Evolutionary conservation across 2,113 vertebrate species (phyloP).

Genomic region (Hippocampus comes): DNA sequence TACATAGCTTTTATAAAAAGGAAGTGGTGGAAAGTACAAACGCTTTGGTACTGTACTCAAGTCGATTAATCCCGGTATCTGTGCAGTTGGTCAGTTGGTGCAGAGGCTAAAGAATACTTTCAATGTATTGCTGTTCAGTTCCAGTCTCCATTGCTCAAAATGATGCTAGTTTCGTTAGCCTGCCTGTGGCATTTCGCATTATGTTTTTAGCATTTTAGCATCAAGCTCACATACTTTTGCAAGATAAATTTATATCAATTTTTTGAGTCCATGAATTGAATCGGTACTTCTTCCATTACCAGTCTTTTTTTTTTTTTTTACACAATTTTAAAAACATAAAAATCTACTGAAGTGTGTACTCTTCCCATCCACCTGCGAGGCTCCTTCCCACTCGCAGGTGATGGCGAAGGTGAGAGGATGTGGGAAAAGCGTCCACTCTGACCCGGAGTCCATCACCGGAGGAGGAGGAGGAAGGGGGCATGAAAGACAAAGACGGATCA

Average conservation of each 20-base stretch:
- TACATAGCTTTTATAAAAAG: not conserved
- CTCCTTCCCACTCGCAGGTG: not conserved
- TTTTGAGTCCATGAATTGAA: not conserved
- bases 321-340: not conserved
- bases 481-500: slow-evolving; percentile 40
- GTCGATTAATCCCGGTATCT: not conserved
- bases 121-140: too few species aligned
- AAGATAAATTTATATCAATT: too few species aligned
- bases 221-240: not conserved
- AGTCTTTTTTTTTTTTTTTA: not conserved
- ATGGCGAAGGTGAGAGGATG: slow-evolving; percentile 28
- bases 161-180: too few species aligned
- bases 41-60: not conserved
- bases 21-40: not conserved
- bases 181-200: not conserved
- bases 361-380: not conserved
- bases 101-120: too few species aligned
- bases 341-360: not conserved
- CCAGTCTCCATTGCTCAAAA: too few species aligned
- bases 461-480: slow-evolving; percentile 43
- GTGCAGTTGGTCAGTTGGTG: not conserved
- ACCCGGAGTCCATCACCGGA: slow-evolving; percentile 56
- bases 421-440: slow-evolving; percentile 69
- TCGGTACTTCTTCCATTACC: not conserved
- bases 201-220: not conserved